A percentile compares a stretch with the other conserved stretches of the same genome.
phyloP scores from a whole-genome alignment of 30 jellyfish, hydroid and myxozoan species.

The Nemopilema nomurai region DNA sequence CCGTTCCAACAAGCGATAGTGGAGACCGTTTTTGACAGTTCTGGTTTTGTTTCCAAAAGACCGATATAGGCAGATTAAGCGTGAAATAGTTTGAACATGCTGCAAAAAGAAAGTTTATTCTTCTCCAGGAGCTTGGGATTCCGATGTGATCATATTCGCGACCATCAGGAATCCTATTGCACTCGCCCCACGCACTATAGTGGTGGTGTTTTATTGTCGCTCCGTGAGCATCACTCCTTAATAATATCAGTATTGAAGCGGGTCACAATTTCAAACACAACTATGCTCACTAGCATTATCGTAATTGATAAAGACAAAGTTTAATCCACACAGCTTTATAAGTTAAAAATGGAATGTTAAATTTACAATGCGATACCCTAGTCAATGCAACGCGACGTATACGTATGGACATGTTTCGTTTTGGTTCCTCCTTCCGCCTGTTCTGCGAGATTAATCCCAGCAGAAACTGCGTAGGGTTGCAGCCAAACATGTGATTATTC shows the following conservation, averaged over 20 bases:
- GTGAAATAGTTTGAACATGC: not conserved
- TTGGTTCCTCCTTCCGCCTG: not conserved
- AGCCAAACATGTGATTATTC: not conserved
- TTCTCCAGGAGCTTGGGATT: not conserved
- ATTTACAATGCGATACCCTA: conserved; percentile 2
- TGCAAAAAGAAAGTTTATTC: not conserved
- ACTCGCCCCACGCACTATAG: not conserved
- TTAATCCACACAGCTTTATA: conserved; percentile 7
- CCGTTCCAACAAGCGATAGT: no score
- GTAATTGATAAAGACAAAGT: not conserved
- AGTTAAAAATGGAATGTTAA: conserved; percentile 18
- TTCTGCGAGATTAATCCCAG: not conserved
- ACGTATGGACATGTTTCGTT: conserved; percentile 14
- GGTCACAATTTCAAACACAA: not conserved
- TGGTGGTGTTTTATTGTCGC: no score
- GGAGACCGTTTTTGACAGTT: no score
- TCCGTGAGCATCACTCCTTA: no score
- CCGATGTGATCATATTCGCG: not conserved
- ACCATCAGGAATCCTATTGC: not conserved
- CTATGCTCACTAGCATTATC: not conserved
- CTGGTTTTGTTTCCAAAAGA: no score
- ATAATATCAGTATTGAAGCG: not conserved
- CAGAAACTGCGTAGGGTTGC: not conserved
- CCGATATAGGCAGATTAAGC: not conserved
- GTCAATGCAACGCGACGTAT: not conserved